These are phyloP conservation scores for Neodontobutis hainanensis DNA, from an alignment of 2,113 vertebrate genomes.

Conservation along the genomic window DNA sequence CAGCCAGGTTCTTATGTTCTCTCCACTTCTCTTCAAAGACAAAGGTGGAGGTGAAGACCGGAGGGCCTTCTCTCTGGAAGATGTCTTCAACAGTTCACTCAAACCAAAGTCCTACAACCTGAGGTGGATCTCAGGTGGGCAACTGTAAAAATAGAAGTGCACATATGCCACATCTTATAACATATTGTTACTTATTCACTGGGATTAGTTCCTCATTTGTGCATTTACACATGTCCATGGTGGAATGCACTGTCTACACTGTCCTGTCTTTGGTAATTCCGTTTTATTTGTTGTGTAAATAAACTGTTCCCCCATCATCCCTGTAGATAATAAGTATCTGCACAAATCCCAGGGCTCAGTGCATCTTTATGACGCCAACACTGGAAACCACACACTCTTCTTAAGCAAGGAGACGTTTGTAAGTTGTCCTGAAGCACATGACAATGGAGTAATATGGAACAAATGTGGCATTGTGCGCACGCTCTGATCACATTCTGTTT, in stretches of 20 bases:
- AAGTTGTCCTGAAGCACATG: slow-evolving; percentile 52
- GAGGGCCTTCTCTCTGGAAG: slow-evolving; percentile 81
- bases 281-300: not conserved
- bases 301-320: not conserved
- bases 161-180: too few species aligned
- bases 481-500: not conserved
- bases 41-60: not conserved
- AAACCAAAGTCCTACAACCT: slow-evolving; percentile 85
- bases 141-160: not conserved
- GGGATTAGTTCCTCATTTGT: too few species aligned
- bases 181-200: too few species aligned
- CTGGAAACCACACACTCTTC: slow-evolving; percentile 58
- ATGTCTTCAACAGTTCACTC: slow-evolving; percentile 86
- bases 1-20: slow-evolving; percentile 6
- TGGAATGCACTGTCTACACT: too few species aligned
- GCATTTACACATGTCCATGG: too few species aligned
- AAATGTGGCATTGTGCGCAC: not conserved
- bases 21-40: slow-evolving; percentile 50
- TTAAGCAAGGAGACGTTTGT: slow-evolving; percentile 83
- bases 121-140: slow-evolving; percentile 91
- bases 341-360: slow-evolving; percentile 74
- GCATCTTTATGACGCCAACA: slow-evolving; percentile 75
- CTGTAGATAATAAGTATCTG: slow-evolving; percentile 74
- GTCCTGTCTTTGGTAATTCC: too few species aligned
- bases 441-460: not conserved